Percentiles rank a stretch among this genome's conserved stretches.
Evolutionary conservation across 1,140 invertebrate genomes (phyloP).

Genomic region (Odontomachus brunneus): DNA sequence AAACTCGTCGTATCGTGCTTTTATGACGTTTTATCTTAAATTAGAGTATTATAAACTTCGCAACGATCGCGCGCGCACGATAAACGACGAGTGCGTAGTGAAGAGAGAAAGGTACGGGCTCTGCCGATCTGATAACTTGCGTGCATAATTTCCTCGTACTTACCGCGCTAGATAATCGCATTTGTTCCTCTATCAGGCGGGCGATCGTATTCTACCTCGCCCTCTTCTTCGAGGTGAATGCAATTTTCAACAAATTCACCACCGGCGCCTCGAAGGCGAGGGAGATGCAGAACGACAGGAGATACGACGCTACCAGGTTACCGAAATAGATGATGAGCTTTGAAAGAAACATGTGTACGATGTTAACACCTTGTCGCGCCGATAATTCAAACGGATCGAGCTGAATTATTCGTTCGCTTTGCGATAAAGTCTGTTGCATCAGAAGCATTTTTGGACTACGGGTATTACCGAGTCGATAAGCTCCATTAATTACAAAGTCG

Average conservation of each 20-base stretch:
- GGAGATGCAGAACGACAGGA: slow-evolving; percentile 91
- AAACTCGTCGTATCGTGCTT: not conserved
- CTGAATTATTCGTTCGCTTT: too few relatives aligned
- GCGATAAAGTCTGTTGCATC: too few relatives aligned
- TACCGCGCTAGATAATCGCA: slow-evolving; percentile 42
- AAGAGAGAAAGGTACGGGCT: not conserved
- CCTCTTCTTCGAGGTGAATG: slow-evolving; percentile 78
- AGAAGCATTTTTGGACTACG: too few relatives aligned
- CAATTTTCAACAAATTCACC: slow-evolving; percentile 91
- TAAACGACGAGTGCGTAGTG: not conserved
- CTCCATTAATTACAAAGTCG: too few relatives aligned
- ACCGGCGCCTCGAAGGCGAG: slow-evolving; percentile 92
- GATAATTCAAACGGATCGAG: slow-evolving; percentile 83
- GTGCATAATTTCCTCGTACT: slow-evolving; percentile 22
- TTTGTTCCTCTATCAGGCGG: slow-evolving; percentile 34
- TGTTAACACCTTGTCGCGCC: slow-evolving; percentile 89
- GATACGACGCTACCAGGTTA: slow-evolving; percentile 91
- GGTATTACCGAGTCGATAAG: too few relatives aligned
- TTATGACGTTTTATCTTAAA: not conserved
- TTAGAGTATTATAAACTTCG: not conserved
- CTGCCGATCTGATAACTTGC: slow-evolving; percentile 38
- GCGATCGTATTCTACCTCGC: slow-evolving; percentile 74
- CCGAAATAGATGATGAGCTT: slow-evolving; percentile 92
- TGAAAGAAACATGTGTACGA: slow-evolving; percentile 71
- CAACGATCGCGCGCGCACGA: not conserved